A percentile compares a stretch with the other conserved stretches of the same genome.
These are phyloP conservation scores for Hofmannophila pseudospretella DNA, from an alignment of 2,888 invertebrate species.

Conservation along the genomic window DNA sequence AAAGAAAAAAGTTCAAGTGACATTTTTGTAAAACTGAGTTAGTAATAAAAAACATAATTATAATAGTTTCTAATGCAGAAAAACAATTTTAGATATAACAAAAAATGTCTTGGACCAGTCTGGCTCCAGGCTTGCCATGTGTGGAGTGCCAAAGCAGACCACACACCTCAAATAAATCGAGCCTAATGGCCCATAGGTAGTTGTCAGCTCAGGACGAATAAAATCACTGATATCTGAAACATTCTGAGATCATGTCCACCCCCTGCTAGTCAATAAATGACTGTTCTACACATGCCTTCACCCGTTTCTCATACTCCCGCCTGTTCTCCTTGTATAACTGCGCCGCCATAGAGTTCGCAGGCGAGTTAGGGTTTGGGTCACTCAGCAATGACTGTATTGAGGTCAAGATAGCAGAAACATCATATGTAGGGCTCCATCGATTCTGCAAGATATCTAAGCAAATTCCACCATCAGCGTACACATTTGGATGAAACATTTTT, in stretches of 20 bases:
- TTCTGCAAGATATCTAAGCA: slow-evolving; percentile 99
- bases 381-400: slow-evolving; percentile 99
- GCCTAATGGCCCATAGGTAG: slow-evolving; percentile 22
- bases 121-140: too few species aligned
- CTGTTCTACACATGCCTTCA: slow-evolving; percentile 99
- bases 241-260: slow-evolving; percentile 33
- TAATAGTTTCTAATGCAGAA: too few species aligned
- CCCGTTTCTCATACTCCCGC: slow-evolving; percentile 99
- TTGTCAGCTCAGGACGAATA: slow-evolving; percentile 30
- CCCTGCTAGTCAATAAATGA: slow-evolving; percentile 95
- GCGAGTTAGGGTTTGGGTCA: slow-evolving; percentile 99
- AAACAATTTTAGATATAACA: too few species aligned
- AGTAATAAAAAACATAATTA: too few species aligned
- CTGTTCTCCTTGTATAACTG: slow-evolving; percentile 99
- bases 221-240: slow-evolving; percentile 31
- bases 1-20: too few species aligned
- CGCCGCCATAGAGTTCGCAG: slow-evolving; percentile 99
- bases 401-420: slow-evolving; percentile 99
- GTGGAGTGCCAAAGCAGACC: too few species aligned
- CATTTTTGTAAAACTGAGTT: too few species aligned
- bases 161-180: too few species aligned
- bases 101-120: too few species aligned
- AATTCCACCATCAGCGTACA: slow-evolving; percentile 99
- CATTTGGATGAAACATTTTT: slow-evolving; percentile 99
- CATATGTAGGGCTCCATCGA: slow-evolving; percentile 99